Base-by-base conservation (phyloP, 2,797 vertebrate genomes). In the Notoglanidium macrostoma region DNA sequence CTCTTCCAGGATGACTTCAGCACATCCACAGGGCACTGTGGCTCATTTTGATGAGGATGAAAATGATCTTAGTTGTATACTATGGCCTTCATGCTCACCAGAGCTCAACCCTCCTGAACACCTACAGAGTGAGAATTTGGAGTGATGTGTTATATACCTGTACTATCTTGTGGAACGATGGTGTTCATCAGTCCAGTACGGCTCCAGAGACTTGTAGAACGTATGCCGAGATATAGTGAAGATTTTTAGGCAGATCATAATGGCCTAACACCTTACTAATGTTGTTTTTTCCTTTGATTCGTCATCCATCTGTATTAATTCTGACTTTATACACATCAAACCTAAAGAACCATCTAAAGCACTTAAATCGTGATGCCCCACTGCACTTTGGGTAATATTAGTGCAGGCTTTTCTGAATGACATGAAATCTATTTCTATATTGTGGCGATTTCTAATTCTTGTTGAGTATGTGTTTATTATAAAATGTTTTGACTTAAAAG, bases 401-500 rank as follows among this genome's bases (percentile, higher is more conserved):
- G 84, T 90, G 44, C 88, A 89, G 81, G 73, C 44, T 83, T 87
- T 72, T 82, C 81, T 81, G 87, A 88, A 86, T 87, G 86, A 88
- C 44, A 12, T 46, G 51, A 90, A 61, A 85, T 84, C 85, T 90
- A 86, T 91, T 92, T 90, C 88, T 90, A 89, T 87, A 90, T 90
- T 89, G 89, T 88, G 78, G 61, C 88, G 88, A 82, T 89, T 85
- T 87, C 87, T 90, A 76, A 84, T 83, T 83, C 80, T 74, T 82
- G 86, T 86, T 88, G 63, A 88, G 57, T 90, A 91, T 92, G 91
- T 87, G 90, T 90, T 87, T 87, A 83, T 85, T 81, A 82, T 83
- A 8, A 89, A 89, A 85, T 79, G 26, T 87, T 89, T 55, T 89
- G 85, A 92, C 85, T 74, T 29, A 72, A 44, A 72, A 23, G 70